Evolutionary conservation across 2,888 invertebrate species (phyloP).

Genomic region (Apantesis nais): DNA sequence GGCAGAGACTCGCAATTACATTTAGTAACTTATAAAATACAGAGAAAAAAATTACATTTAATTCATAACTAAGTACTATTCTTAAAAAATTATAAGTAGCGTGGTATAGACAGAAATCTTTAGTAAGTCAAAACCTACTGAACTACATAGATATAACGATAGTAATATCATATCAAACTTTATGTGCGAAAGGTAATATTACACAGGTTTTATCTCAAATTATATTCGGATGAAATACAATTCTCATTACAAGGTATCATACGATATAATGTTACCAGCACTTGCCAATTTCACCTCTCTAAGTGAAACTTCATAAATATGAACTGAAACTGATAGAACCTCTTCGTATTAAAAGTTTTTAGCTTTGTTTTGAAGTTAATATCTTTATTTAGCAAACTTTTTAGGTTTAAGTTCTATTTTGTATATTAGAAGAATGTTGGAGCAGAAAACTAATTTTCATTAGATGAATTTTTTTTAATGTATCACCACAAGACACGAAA

Average conservation of each 20-base stretch:
- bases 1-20: too few relatives aligned
- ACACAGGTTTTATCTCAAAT: constrained; percentile 15
- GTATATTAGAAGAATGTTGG: not conserved
- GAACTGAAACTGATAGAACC: constrained; percentile 29
- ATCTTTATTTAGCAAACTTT: constrained; percentile 11
- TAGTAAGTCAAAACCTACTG: not conserved
- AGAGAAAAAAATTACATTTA: not conserved
- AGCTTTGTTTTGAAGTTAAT: constrained; percentile 21
- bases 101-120: not conserved
- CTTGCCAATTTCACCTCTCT: constrained; percentile 24
- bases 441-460: not conserved
- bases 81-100: too few relatives aligned
- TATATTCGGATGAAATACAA: constrained; percentile 2
- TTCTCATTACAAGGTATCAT: constrained; percentile 12
- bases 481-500: not conserved
- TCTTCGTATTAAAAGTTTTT: constrained; percentile 23
- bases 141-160: constrained; percentile 18
- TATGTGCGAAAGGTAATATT: constrained; percentile 11
- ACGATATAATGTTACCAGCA: constrained; percentile 26
- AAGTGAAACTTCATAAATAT: constrained; percentile 33
- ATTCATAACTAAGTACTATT: not conserved
- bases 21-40: too few relatives aligned
- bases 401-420: not conserved
- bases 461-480: not conserved
- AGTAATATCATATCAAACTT: constrained; percentile 23